Base-by-base conservation (phyloP, 1,140 invertebrate genomes). In the Pygmarrhopalites habei region DNA sequence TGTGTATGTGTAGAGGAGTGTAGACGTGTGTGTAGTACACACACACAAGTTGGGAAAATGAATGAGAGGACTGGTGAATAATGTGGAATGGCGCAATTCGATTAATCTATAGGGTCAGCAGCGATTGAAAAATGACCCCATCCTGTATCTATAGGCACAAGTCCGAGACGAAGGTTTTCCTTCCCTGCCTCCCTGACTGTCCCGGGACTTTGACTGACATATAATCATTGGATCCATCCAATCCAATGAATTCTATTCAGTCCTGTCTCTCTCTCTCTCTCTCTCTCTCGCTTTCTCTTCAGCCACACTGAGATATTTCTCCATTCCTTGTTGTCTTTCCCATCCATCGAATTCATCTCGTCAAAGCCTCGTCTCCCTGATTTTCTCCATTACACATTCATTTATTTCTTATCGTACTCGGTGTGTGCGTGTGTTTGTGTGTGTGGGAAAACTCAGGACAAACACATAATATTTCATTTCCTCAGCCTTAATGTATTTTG, bases 51-150 rank as follows among this genome's bases (percentile, higher is more conserved):
- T 39, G 10, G 43, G 19, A 26, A 46, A 19, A 25, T 32, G 44
- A 12, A 51, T 58, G 51, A 41, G 7, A 17, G 44, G 53, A n/a
- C n/a, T n/a, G 47, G 62, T 66, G 64, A 66, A 46, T 62, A 47
- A 66, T 62, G 59, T 58, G 64, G 25, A 41, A 19, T 35, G n/a
- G 44, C 59, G 62, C 64, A 66, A 62, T 60, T 66, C 59, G 64
- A 66, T 66, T 66, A 62, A 66, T 66, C 53, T 66, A 30, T 49
- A 60, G 64, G 64, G 58, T 60, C 61, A 66, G 44, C 46, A 66
- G n/a, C n/a, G 59, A 58, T 66, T 66, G 64, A 66, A 66, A 66
- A 66, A 66, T 66, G 64, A 58, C 44, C 64, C 29, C 14, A 43
- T 57, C 14, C 14, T 49, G 46, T 49, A 23, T 49, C 14, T 49